These are phyloP conservation scores for Naso thynnoides DNA, from an alignment of 2,797 vertebrate species.

Conservation along the genomic window DNA sequence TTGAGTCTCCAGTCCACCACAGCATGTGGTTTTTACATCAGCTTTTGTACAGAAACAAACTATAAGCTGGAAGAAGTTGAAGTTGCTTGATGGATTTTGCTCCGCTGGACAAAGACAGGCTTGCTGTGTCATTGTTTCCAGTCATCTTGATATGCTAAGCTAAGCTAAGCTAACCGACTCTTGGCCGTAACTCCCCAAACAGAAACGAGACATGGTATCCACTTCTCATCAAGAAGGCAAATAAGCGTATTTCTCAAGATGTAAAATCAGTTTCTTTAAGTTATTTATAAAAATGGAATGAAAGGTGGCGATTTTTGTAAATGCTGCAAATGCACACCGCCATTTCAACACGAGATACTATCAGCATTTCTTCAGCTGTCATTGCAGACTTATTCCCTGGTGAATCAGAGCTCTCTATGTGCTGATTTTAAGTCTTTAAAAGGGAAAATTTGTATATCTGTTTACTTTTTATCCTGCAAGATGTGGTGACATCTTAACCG, in stretches of 20 bases:
- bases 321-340: not conserved
- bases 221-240: not conserved
- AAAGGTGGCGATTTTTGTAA: not conserved
- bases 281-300: not conserved
- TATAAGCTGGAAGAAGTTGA: too few species aligned
- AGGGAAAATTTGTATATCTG: not conserved
- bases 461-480: slow-evolving; percentile 2
- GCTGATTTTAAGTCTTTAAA: slow-evolving; percentile 3
- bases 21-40: not conserved
- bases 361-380: not conserved
- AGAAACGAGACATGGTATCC: not conserved
- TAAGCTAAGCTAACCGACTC: not conserved
- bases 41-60: not conserved
- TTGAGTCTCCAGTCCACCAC: not conserved
- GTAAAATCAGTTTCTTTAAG: not conserved
- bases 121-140: not conserved
- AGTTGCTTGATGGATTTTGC: not conserved
- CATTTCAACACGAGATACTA: not conserved
- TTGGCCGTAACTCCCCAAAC: too few species aligned
- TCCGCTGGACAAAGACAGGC: not conserved
- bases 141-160: not conserved
- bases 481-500: slow-evolving; percentile 28
- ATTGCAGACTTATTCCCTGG: not conserved
- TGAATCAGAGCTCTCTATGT: not conserved
- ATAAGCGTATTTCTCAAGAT: not conserved